Evolutionary conservation across 1,140 invertebrate genomes (phyloP).

Genomic region (Drosophila tristis): DNA sequence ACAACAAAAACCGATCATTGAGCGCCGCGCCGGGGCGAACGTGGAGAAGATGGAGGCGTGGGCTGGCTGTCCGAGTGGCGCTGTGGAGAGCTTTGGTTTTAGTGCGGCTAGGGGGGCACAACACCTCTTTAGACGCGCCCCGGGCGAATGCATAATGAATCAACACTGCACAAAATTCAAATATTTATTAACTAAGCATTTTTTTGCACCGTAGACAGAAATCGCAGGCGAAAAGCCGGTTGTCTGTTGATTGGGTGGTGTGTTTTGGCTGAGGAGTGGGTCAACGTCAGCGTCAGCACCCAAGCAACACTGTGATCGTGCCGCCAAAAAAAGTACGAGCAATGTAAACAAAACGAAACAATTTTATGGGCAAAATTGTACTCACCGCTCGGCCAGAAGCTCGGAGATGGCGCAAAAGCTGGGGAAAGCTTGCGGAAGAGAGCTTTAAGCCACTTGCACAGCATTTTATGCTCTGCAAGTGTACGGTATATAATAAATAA

Average conservation of each 20-base stretch:
- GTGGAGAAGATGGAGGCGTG: constrained; percentile 14
- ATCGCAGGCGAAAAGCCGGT: constrained; percentile 8
- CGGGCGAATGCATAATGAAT: constrained; percentile 61
- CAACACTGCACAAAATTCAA: constrained; percentile 27
- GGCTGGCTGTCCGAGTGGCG: constrained; percentile 22
- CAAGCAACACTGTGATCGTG: constrained; percentile 45
- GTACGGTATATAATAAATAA: not conserved
- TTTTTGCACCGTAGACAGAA: constrained; percentile 26
- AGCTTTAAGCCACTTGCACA: constrained; percentile 1
- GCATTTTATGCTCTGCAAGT: not conserved
- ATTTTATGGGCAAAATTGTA: constrained; percentile 23
- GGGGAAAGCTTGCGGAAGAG: not conserved
- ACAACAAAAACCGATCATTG: no score
- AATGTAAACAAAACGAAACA: constrained; percentile 57
- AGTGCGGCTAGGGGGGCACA: not conserved
- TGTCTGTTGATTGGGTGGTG: constrained; percentile 1
- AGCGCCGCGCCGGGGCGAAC: no score
- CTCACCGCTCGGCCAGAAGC: constrained; percentile 23
- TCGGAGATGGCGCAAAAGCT: constrained; percentile 33
- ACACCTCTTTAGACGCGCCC: constrained; percentile 38
- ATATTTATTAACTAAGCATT: constrained; percentile 15
- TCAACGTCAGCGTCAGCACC: constrained; percentile 12
- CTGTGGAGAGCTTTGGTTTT: not conserved
- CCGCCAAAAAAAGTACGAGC: constrained; percentile 26
- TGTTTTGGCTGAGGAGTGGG: constrained; percentile 19